Evolutionary conservation across 2,797 vertebrate genomes (phyloP), one percentile per base, ranked within the genome.

Genomic region (Hirundo rustica): DNA sequence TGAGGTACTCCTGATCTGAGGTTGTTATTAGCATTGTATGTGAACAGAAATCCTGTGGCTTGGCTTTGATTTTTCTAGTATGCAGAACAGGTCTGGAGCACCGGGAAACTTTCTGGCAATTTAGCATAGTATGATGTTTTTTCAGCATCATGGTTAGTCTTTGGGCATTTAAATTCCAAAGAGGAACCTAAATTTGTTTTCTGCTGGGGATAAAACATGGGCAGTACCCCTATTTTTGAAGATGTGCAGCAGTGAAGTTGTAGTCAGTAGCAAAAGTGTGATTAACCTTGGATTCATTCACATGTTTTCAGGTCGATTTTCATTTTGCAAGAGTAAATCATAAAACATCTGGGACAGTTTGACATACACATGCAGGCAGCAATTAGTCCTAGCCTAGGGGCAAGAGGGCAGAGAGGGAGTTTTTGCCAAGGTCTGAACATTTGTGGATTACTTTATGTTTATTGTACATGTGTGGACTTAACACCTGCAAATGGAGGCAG

Each of bases 211-310:
- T 6, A 53, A 75, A 90, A 38, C 11, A 1, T 21, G 40, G 36
- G 9, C 32, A 66, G 44, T 88, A 47, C 10, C 18, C 13, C 50
- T 86, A 0, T 30, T 62, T 86, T 68, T 78, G 73, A 84, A 86
- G 54, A 6, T 58, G 29, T 25, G 5, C 1, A 4, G 25, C 3
- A 5, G 15, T 18, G 25, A 88, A 45, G 9, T n/a, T 73, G 38
- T 58, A 81, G 21, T 54, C 51, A 22, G 73, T 70, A 90, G 85
- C 55, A 73, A 58, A 80, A 83, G 14, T 48, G 40, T 53, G 92
- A 73, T 95, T 86, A 92, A 92, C 62, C 62, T 90, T 76, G 85
- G 55, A 84, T 95, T 92, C 13, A 48, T 92, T 95, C 60, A 61
- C 8, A 22, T 68, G 34, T 75, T 84, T 89, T 81, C 30, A 53